These are phyloP conservation scores for Brachionus calyciflorus DNA, from an alignment of 1,140 invertebrate genomes.

Conservation along the genomic window DNA sequence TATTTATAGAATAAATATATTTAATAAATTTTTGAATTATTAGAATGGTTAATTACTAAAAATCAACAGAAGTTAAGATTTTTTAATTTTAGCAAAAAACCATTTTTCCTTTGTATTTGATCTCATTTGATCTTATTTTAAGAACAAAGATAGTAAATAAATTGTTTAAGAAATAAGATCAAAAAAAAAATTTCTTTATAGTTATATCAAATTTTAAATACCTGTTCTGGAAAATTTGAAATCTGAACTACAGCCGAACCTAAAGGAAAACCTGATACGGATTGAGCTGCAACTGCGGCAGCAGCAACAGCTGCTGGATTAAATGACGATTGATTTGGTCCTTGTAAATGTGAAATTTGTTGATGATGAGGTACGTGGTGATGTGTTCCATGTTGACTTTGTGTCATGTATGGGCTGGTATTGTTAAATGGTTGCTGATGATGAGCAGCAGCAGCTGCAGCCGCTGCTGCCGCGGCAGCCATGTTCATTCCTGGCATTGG, in stretches of 20 bases:
- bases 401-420: background rate
- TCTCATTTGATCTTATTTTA: too few relatives aligned
- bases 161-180: background rate
- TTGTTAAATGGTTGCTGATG: background rate
- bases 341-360: background rate
- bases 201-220: background rate
- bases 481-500: conserved; percentile 37
- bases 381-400: conserved; percentile 7
- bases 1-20: background rate
- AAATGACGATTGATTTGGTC: conserved; percentile 23
- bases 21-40: background rate
- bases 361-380: background rate
- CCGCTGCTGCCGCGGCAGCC: conserved; percentile 9
- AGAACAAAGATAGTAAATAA: too few relatives aligned
- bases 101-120: too few relatives aligned
- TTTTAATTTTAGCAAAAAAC: too few relatives aligned
- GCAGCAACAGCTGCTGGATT: conserved; percentile 29
- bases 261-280: background rate
- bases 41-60: background rate
- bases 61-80: background rate
- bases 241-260: conserved; percentile 41
- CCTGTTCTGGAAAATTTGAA: conserved; percentile 45
- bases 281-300: conserved; percentile 43
- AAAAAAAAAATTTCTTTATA: background rate
- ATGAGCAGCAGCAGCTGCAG: background rate